phyloP scores from a whole-genome alignment of 2,113 vertebrate species.

The Percina caprodes region DNA sequence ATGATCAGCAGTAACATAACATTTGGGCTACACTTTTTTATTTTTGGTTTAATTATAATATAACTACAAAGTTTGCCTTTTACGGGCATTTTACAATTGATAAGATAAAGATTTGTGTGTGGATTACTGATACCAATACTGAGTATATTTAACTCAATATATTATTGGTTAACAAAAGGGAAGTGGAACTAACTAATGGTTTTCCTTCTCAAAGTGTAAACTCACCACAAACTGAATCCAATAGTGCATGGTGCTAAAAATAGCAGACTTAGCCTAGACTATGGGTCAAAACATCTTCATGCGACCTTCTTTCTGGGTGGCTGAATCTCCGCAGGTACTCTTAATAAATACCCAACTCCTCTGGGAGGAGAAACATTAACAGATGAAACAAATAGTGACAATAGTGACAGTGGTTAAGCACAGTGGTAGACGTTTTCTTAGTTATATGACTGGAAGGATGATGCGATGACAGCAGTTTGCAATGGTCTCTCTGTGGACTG shows the following conservation, averaged over 20 bases:
- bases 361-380: constrained; percentile 39
- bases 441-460: constrained; percentile 1
- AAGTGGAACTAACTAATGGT: constrained; percentile 1
- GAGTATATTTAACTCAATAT: not conserved
- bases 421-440: not conserved
- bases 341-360: constrained; percentile 44
- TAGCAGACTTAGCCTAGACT: constrained; percentile 19
- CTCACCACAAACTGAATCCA: not conserved
- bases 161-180: not conserved
- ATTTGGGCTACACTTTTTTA: not conserved
- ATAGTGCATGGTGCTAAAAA: constrained; percentile 19
- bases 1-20: not conserved
- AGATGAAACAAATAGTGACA: constrained; percentile 37
- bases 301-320: constrained; percentile 36
- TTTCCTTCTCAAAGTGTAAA: constrained; percentile 20
- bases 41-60: not conserved
- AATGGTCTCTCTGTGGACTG: constrained; percentile 45
- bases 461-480: constrained; percentile 49
- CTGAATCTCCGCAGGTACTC: constrained; percentile 35
- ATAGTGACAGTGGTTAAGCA: constrained; percentile 22
- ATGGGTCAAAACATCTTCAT: constrained; percentile 41
- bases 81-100: not conserved
- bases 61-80: not conserved
- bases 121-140: not conserved
- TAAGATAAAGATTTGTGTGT: not conserved